phyloP scores from a whole-genome alignment of 2,113 vertebrate species.

The Apteryx owenii region DNA sequence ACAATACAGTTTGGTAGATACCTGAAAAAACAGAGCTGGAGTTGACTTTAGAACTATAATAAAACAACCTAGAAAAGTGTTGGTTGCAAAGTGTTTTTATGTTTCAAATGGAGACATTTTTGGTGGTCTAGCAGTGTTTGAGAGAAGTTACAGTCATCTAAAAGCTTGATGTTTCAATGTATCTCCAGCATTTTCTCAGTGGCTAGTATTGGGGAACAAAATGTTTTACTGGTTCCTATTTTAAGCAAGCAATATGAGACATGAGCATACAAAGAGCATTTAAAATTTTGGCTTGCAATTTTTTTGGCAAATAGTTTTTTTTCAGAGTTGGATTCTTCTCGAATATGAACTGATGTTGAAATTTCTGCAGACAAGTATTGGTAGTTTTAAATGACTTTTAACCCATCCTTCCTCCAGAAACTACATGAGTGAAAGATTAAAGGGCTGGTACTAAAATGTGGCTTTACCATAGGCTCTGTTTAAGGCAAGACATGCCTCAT shows the following conservation, averaged over 20 bases:
- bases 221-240: not conserved
- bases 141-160: not conserved
- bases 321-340: not conserved
- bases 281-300: not conserved
- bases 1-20: constrained; percentile 45
- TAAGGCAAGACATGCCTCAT: not conserved
- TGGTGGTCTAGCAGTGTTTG: not conserved
- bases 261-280: not conserved
- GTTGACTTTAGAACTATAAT: constrained; percentile 39
- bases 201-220: not conserved
- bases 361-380: not conserved
- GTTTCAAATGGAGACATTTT: constrained; percentile 52
- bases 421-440: not conserved
- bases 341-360: not conserved
- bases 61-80: not conserved
- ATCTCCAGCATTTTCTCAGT: not conserved
- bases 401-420: not conserved
- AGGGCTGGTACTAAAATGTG: not conserved
- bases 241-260: not conserved
- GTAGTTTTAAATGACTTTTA: not conserved
- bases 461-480: not conserved
- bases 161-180: constrained; percentile 17
- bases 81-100: constrained; percentile 47
- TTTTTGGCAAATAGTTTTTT: not conserved
- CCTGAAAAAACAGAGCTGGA: not conserved